Percentiles rank a stretch among this genome's conserved stretches.
Conservation (phyloP, 2,797 vertebrate species). For the Halcyon badia region DNA sequence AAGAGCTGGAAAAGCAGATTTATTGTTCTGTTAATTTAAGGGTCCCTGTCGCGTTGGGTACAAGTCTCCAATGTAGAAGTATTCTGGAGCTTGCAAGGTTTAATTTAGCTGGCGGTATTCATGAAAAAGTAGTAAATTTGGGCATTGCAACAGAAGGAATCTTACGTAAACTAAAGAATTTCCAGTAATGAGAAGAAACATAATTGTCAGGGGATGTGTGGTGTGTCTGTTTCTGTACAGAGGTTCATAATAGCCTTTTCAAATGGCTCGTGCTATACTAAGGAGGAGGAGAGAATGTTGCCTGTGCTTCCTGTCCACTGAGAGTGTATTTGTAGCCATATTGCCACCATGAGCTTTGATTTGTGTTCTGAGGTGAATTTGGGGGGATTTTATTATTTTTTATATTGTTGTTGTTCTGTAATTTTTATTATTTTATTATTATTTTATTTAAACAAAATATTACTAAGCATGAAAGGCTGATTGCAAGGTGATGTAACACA, state of each 20-base stretch:
- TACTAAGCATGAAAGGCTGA: background rate
- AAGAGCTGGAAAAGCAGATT: slow-evolving; percentile 72
- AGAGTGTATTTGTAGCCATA: background rate
- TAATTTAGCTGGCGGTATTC: background rate
- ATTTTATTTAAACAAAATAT: background rate
- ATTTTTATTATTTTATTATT: background rate
- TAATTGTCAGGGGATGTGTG: background rate
- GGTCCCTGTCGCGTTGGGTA: background rate
- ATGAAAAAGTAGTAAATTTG: background rate
- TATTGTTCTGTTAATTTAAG: slow-evolving; percentile 73
- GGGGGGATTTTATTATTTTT: background rate
- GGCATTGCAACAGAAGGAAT: background rate
- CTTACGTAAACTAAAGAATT: background rate
- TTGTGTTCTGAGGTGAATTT: background rate
- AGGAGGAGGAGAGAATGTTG: background rate
- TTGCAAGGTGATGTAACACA: background rate
- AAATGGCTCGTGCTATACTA: background rate
- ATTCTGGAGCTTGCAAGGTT: background rate
- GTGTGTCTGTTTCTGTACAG: background rate
- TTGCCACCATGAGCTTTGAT: background rate
- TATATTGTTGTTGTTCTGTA: background rate
- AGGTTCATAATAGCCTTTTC: background rate
- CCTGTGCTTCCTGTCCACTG: background rate
- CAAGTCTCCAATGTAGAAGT: background rate
- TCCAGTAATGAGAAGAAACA: background rate